Conservation (phyloP, 2,888 invertebrate species). For the Allygus modestus region DNA sequence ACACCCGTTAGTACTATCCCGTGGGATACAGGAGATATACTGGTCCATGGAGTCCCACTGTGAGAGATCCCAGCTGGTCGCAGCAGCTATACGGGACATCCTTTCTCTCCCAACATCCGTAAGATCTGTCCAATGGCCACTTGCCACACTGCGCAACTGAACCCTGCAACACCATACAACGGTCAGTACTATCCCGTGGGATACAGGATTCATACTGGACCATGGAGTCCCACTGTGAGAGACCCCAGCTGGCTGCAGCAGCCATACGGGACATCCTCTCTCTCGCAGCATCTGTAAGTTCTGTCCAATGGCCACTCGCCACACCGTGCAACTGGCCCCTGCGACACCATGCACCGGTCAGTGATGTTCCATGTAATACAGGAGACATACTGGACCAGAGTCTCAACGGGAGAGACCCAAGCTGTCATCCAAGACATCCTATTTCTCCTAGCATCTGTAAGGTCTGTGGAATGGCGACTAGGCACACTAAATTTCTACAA, state of each 20-base stretch:
- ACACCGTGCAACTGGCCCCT: conserved; percentile 85
- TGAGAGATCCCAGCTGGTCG: conserved; percentile 97
- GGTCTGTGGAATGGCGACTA: conserved; percentile 86
- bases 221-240: conserved; percentile 96
- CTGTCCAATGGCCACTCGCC: conserved; percentile 88
- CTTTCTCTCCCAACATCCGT: conserved; percentile 78
- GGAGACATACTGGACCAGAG: conserved; percentile 93
- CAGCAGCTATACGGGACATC: conserved; percentile 94
- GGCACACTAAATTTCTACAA: no score
- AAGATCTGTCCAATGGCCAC: conserved; percentile 87
- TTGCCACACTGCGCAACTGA: conserved; percentile 88
- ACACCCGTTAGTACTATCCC: conserved; percentile 97
- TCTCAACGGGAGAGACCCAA: conserved; percentile 98
- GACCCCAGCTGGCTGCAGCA: conserved; percentile 97
- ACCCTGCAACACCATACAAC: conserved; percentile 77
- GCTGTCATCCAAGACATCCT: conserved; percentile 93
- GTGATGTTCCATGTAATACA: conserved; percentile 95
- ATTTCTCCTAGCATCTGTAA: conserved; percentile 78
- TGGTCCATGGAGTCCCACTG: conserved; percentile 97
- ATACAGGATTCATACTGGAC: conserved; percentile 92
- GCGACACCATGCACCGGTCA: conserved; percentile 89
- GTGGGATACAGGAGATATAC: conserved; percentile 92
- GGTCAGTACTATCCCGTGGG: conserved; percentile 95
- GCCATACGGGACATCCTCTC: conserved; percentile 93
- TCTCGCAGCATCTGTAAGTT: conserved; percentile 79